A percentile compares a stretch with the other conserved stretches of the same genome.
Evolutionary conservation across 2,888 invertebrate species (phyloP).

Genomic region (Spatulosminthurus flaviceps): DNA sequence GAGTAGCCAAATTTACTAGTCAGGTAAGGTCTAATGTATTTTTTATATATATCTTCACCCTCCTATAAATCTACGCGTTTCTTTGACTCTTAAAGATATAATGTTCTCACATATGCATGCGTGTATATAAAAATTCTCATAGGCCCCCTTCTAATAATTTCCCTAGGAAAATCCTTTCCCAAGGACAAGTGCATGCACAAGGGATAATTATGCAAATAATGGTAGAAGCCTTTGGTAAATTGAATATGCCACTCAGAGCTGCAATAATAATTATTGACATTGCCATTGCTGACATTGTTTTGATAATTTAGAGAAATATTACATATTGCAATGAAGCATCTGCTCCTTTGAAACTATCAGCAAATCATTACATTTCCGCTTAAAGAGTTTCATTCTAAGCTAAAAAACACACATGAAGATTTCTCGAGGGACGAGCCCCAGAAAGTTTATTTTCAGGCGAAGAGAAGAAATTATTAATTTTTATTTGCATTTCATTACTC

Average conservation of each 20-base stretch:
- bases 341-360: neutral
- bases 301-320: neutral
- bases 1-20: conserved; percentile 64
- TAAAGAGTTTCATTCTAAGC: neutral
- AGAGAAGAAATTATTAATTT: neutral
- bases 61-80: too few species aligned
- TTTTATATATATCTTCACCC: too few species aligned
- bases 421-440: neutral
- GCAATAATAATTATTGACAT: neutral
- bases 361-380: neutral
- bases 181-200: too few species aligned
- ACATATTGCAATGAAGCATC: too few species aligned
- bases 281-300: neutral
- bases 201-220: too few species aligned
- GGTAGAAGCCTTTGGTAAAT: too few species aligned
- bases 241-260: too few species aligned
- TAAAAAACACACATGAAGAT: neutral
- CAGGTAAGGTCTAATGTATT: conserved; percentile 52
- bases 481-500: conserved; percentile 23
- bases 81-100: too few species aligned
- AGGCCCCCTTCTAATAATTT: too few species aligned
- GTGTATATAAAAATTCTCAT: too few species aligned
- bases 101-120: too few species aligned
- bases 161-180: too few species aligned
- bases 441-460: neutral